These are phyloP conservation scores for Scolopax bukidnonensis DNA, from an alignment of 2,797 vertebrate genomes.

Conservation along the genomic window DNA sequence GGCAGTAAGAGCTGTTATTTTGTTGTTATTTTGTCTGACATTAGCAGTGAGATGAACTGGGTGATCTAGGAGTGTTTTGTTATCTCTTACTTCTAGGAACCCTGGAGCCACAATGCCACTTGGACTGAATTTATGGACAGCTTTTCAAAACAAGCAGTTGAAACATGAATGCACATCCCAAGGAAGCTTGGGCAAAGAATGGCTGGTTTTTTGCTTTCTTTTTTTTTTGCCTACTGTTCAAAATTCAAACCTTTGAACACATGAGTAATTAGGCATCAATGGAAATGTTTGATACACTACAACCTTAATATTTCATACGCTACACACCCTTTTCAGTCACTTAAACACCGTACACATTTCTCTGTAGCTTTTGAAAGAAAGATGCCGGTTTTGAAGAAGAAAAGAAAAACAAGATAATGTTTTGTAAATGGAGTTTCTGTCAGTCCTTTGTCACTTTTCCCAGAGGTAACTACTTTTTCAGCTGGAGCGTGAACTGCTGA, in stretches of 20 bases:
- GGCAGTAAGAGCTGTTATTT: constrained; percentile 58
- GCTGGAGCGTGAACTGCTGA: not conserved
- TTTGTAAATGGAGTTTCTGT: not conserved
- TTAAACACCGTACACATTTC: fast-evolving
- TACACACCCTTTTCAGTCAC: not conserved
- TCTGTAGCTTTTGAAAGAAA: not conserved
- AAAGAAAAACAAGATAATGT: not conserved
- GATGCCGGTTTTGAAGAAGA: not conserved
- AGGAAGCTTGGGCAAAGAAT: not conserved
- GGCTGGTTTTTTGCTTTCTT: not conserved
- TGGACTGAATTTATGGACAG: constrained; percentile 37
- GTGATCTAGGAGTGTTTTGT: constrained; percentile 61
- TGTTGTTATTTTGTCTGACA: constrained; percentile 69
- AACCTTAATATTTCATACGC: not conserved
- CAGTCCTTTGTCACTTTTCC: not conserved
- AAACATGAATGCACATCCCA: not conserved
- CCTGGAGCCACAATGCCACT: constrained; percentile 59
- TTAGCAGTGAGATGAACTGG: constrained; percentile 53
- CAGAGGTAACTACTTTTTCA: not conserved
- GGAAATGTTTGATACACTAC: not conserved
- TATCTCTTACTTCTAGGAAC: constrained; percentile 72
- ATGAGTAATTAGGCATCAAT: not conserved
- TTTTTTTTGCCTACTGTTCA: not conserved
- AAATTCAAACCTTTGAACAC: not conserved
- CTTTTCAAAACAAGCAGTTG: constrained; percentile 48